Evolutionary conservation across 2,113 vertebrate genomes (phyloP), one percentile per base, ranked within the genome.

Genomic region (Phasianus colchicus): DNA sequence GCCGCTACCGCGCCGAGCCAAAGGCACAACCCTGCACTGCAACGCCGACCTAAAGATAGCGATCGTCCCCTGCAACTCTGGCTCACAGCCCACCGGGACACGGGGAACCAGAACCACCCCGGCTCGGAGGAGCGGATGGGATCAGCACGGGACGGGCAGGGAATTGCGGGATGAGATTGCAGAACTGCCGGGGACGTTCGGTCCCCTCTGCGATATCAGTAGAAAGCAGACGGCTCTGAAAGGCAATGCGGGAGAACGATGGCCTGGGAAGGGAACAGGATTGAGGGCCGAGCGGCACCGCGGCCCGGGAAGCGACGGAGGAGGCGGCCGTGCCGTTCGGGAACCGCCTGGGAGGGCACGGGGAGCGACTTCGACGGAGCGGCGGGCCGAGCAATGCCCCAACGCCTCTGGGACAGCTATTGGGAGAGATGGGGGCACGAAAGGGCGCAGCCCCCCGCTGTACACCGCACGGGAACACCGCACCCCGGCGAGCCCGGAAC

Each of bases 41-140:
- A 92, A 83, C 91, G 83, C 88, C 63, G 79, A 80, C 94, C 91
- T 88, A 90, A 90, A 94, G 92, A 90, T 65, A 95, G 95, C 47
- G 7, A 2, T 76, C 18, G 66, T 20, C 64, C 76, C 81, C 25
- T 3, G 25, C 9, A 5, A 27, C 43, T 7, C 80, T 30, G 20
- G 19, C 91, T 34, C 2, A 3, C n/a, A 83, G 42, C 69, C n/a
- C 3, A 22, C 27, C 30, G 42, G 29, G 64, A 20, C 64, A 6
- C 40, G 27, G 40, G 45, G 45, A 75, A 40, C 63, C 67, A 63
- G 58, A 38, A n/a, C 24, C 43, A 11, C 42, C 22, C 57, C 3
- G 2, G n/a, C 3, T 4, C 38, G 63, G 73, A n/a, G 42, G 1
- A 18, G 20, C 3, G 2, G 69, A 27, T 40, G 15, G n/a, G 7